Base-by-base conservation (phyloP, 1,140 invertebrate genomes). In the Ips nitidus region DNA sequence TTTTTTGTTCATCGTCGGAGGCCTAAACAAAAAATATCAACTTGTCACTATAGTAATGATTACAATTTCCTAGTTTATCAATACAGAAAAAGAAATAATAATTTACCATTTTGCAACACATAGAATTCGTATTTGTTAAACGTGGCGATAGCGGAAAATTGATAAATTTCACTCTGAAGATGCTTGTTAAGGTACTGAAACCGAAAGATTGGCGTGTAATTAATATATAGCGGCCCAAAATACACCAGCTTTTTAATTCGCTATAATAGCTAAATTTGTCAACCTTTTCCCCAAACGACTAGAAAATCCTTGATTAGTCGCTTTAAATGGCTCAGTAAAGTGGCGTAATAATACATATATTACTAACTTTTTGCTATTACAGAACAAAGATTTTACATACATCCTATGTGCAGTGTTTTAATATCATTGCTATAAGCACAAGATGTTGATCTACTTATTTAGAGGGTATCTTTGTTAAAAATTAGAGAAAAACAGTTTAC, bases 1-100 rank as follows among this genome's bases (percentile, higher is more conserved):
- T 87, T 83, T 93, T 93, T 81, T 93, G 90, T 74, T 92, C 90
- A 80, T 92, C 89, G 80, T 90, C 88, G 4, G 69, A 65, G 4
- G 63, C 41, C 52, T 63, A 40, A 40, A 70, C 63, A 62, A 7
- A 60, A 36, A 66, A 22, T 22, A 66, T 3, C 4, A 1, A 65
- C 36, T 40, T n/a, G n/a, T n/a, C n/a, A n/a, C n/a, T n/a, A n/a
- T n/a, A n/a, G n/a, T n/a, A n/a, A n/a, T n/a, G n/a, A n/a, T n/a
- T n/a, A n/a, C n/a, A n/a, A n/a, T n/a, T n/a, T n/a, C n/a, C n/a
- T 22, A 50, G 47, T 50, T 50, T 22, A 8, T 2, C 7, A 1
- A 50, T 7, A 22, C 7, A 2, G 45, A 5, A 50, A 50, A 50
- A 8, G 47, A 7, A 22, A 50, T 50, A 2, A 50, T 50, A 8